These are phyloP conservation scores for Scolopax mira DNA, from an alignment of 2,113 vertebrate genomes.

Conservation along the genomic window DNA sequence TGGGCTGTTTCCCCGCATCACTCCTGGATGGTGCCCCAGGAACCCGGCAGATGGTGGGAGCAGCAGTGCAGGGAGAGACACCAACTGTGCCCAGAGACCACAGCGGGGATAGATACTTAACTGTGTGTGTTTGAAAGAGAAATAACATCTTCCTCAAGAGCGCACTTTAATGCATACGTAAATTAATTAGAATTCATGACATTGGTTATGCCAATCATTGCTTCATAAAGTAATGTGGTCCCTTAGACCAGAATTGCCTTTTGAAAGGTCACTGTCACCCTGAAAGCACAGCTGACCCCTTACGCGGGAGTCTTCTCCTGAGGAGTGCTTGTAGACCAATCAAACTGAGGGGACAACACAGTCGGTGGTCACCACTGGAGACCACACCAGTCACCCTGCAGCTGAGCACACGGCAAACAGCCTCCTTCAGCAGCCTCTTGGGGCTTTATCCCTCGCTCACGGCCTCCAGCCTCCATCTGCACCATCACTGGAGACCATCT, in stretches of 20 bases:
- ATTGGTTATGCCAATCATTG: conserved; percentile 39
- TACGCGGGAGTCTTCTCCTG: not conserved
- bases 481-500: not conserved
- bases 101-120: conserved; percentile 56
- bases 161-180: conserved; percentile 36
- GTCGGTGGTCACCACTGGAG: not conserved
- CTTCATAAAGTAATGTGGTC: conserved; percentile 51
- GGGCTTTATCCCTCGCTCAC: not conserved
- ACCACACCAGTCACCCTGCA: not conserved
- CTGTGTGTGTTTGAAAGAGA: conserved; percentile 19
- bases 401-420: not conserved
- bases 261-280: conserved; percentile 12
- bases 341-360: not conserved
- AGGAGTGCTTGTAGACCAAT: not conserved
- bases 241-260: conserved; percentile 51
- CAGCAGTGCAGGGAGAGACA: conserved; percentile 12
- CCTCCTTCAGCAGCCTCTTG: not conserved
- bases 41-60: not conserved
- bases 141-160: conserved; percentile 10
- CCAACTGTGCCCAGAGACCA: conserved; percentile 47
- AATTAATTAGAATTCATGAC: conserved; percentile 58
- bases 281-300: not conserved
- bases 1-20: not conserved
- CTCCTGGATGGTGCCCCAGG: not conserved
- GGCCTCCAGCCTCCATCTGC: fast-evolving